Base-by-base conservation (phyloP, 2,888 invertebrate species). In the Onchidella celtica region DNA sequence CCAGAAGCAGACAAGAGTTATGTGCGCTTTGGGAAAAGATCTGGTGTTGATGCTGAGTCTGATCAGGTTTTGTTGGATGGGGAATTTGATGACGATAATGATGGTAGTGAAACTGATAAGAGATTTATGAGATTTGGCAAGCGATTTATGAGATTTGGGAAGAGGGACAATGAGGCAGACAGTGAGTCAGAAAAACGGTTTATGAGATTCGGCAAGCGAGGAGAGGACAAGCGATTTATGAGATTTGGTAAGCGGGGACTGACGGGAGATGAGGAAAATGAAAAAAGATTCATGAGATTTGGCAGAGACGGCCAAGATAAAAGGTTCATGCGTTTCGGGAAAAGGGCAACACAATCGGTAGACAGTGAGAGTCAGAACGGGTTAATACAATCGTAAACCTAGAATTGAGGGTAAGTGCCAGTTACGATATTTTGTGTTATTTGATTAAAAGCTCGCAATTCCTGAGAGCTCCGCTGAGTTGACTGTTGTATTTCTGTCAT, bases 111-210 rank as follows among this genome's bases (percentile, higher is more conserved):
- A 29, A 78, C 75, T 34, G 88, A 88, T 27, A 90, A 90, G 80
- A 72, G 90, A 2, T 91, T 89, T 76, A 89, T 91, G 89, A 81
- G 91, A 73, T 90, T 91, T 83, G 91, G 90, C 73, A 84, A 87
- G 69, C 72, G 90, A 63, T 89, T 91, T 72, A 90, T 91, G 89
- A 81, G 90, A 59, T 90, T 90, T 72, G 91, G 89, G 1, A 84
- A 14, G 21, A 24, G 47, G 47, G 38, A n/a, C 21, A n/a, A 69
- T n/a, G 72, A 34, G 4, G 76, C 66, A 36, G 66, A 68, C 6
- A 63, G n/a, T 3, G 40, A 36, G 0, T 9, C 57, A 4, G 88
- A 87, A 11, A 90, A 90, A 76, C 57, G 87, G 34, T 89, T 88
- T 79, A 88, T 88, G 88, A 77, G 89, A 69, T 88, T 88, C 70